These are phyloP conservation scores for Actinernus sp. DNA, from an alignment of 92 coral and sea anemone genomes.

Conservation along the genomic window DNA sequence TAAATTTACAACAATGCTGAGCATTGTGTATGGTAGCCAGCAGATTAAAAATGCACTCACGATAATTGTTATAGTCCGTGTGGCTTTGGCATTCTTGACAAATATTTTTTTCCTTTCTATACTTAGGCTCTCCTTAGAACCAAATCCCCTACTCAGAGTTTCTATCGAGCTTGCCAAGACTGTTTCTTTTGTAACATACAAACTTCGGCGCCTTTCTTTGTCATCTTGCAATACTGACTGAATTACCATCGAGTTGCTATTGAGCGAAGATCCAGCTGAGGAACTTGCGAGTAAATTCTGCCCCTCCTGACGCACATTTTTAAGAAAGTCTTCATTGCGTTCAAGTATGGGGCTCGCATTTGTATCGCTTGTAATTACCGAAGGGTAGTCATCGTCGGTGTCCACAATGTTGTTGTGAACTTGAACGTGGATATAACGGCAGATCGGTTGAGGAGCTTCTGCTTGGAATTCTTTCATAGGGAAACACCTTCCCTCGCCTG, in stretches of 20 bases:
- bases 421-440: background rate
- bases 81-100: conserved; percentile 30
- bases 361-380: background rate
- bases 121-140: background rate
- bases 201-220: background rate
- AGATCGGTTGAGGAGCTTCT: too few relatives aligned
- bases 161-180: background rate
- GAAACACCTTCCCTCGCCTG: too few relatives aligned
- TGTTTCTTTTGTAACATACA: background rate
- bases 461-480: too few relatives aligned
- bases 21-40: conserved; percentile 17
- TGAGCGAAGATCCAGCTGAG: background rate
- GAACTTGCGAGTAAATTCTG: too few relatives aligned
- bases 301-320: too few relatives aligned
- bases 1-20: conserved; percentile 12
- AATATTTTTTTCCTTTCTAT: conserved; percentile 10
- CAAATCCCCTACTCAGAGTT: background rate
- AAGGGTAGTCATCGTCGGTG: background rate
- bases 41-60: conserved; percentile 23
- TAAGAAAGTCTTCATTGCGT: background rate
- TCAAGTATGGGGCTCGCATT: background rate
- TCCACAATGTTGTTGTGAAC: background rate
- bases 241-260: background rate
- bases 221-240: background rate
- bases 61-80: conserved; percentile 30